Percentiles rank a stretch among this genome's conserved stretches.
phyloP scores from a whole-genome alignment of 1,140 invertebrate genomes.

The Ceratosolen fusciceps region DNA sequence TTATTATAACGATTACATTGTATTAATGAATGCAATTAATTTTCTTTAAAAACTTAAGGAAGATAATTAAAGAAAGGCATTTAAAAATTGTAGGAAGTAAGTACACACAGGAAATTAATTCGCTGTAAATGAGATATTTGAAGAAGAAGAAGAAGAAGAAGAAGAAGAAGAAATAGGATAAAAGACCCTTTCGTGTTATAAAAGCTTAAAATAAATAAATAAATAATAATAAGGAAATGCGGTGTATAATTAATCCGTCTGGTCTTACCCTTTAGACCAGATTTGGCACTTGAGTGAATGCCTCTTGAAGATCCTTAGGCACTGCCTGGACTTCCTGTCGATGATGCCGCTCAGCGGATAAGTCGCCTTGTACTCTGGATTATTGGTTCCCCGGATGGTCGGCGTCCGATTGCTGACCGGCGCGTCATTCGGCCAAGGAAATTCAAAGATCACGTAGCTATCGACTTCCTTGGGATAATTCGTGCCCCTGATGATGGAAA shows the following conservation, averaged over 20 bases:
- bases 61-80: too few species aligned
- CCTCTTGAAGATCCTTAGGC: slow-evolving; percentile 88
- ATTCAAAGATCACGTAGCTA: slow-evolving; percentile 94
- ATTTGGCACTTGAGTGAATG: slow-evolving; percentile 92
- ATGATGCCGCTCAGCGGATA: slow-evolving; percentile 82
- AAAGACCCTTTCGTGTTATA: too few species aligned
- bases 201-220: too few species aligned
- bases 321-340: slow-evolving; percentile 82
- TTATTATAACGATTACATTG: too few species aligned
- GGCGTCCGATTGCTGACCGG: slow-evolving; percentile 83
- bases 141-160: too few species aligned
- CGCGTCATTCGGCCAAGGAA: slow-evolving; percentile 91
- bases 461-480: slow-evolving; percentile 93
- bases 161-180: too few species aligned
- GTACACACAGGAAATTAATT: background rate
- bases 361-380: slow-evolving; percentile 88
- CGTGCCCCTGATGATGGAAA: slow-evolving; percentile 88
- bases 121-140: background rate
- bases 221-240: too few species aligned
- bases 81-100: too few species aligned
- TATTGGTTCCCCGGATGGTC: slow-evolving; percentile 87
- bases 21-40: too few species aligned
- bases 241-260: too few species aligned
- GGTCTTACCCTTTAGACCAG: slow-evolving; percentile 90
- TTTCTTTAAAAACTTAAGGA: too few species aligned